A percentile compares a stretch with the other conserved stretches of the same genome.
Conservation (phyloP, 1,140 invertebrate genomes). For the Medauroidea extradentata region DNA sequence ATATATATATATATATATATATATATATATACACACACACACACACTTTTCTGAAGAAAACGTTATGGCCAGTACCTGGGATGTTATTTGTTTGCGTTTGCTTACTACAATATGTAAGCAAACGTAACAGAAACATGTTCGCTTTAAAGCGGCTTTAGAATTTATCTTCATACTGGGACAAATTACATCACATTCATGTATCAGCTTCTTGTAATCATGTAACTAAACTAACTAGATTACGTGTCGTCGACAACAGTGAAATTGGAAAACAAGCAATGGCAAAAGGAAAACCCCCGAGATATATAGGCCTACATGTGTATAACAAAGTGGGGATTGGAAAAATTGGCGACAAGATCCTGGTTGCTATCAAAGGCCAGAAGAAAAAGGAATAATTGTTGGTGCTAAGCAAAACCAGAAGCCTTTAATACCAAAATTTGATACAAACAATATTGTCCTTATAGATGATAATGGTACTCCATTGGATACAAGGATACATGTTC, state of each 20-base stretch:
- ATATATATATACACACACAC: too few relatives aligned
- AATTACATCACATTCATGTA: slow-evolving; percentile 46
- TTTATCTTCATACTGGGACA: too few relatives aligned
- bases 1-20: too few relatives aligned
- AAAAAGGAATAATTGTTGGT: slow-evolving; percentile 92
- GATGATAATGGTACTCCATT: slow-evolving; percentile 91
- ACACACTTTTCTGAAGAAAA: too few relatives aligned
- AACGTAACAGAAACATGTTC: too few relatives aligned
- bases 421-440: slow-evolving; percentile 90
- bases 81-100: too few relatives aligned
- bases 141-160: too few relatives aligned
- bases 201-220: slow-evolving; percentile 56
- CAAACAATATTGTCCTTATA: slow-evolving; percentile 94
- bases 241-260: slow-evolving; percentile 94
- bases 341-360: slow-evolving; percentile 79
- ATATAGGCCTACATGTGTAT: slow-evolving; percentile 87
- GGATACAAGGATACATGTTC: slow-evolving; percentile 90
- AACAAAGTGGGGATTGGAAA: slow-evolving; percentile 66
- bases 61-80: too few relatives aligned
- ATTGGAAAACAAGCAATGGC: slow-evolving; percentile 91
- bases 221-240: slow-evolving; percentile 65
- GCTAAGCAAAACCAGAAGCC: slow-evolving; percentile 77
- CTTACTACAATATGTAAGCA: too few relatives aligned
- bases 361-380: slow-evolving; percentile 96
- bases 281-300: slow-evolving; percentile 85